phyloP scores from a whole-genome alignment of 1,140 invertebrate species.

The Muscidifurax raptorellus region DNA sequence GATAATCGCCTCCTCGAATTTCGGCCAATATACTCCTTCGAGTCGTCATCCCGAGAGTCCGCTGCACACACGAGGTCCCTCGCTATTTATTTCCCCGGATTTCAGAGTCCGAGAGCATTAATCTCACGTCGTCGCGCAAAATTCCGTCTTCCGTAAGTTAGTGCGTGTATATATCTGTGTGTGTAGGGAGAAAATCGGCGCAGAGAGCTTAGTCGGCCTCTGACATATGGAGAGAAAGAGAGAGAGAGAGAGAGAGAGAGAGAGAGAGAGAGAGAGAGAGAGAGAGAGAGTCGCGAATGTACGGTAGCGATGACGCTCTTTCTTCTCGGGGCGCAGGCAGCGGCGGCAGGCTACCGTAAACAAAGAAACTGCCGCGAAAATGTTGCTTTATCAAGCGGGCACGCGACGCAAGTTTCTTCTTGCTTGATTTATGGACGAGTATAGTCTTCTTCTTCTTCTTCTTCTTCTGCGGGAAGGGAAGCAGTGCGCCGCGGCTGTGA shows the following conservation, averaged over 20 bases:
- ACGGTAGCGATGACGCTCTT: background rate
- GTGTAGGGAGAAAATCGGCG: constrained; percentile 18
- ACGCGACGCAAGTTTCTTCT: constrained; percentile 24
- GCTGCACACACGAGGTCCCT: constrained; percentile 18
- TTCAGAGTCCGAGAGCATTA: constrained; percentile 75
- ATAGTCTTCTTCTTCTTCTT: constrained; percentile 3
- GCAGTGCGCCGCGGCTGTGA: background rate
- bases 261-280: background rate
- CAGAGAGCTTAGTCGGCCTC: too few relatives aligned
- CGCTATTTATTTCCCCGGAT: constrained; percentile 75
- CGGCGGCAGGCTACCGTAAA: background rate
- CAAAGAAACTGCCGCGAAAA: constrained; percentile 38
- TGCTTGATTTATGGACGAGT: constrained; percentile 27
- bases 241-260: background rate
- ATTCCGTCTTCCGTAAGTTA: background rate
- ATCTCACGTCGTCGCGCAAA: constrained; percentile 59
- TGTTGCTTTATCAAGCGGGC: constrained; percentile 34
- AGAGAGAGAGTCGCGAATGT: background rate
- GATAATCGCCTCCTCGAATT: constrained; percentile 3
- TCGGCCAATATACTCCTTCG: background rate
- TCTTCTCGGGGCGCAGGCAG: background rate
- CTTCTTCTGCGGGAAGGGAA: constrained; percentile 12
- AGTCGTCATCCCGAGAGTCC: background rate
- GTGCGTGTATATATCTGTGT: too few relatives aligned
- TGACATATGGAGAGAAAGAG: background rate